Evolutionary conservation across 2,888 invertebrate genomes (phyloP).

Genomic region (Apocheima hispidaria): DNA sequence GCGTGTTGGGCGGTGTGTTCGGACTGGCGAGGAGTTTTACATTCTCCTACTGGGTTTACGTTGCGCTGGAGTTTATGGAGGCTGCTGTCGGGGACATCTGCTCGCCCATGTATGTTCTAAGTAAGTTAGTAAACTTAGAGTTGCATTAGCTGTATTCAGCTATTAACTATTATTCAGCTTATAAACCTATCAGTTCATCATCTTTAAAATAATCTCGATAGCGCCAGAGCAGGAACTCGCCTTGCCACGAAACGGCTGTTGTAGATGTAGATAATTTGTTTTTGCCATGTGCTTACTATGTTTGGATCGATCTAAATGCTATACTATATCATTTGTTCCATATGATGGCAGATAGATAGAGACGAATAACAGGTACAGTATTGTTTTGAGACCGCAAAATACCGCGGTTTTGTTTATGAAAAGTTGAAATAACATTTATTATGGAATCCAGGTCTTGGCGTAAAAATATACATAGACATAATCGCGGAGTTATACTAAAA

Average conservation of each 20-base stretch:
- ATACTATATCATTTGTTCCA: too few relatives aligned
- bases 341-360: too few relatives aligned
- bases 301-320: too few relatives aligned
- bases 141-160: background rate
- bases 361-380: too few relatives aligned
- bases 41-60: constrained; percentile 66
- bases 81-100: constrained; percentile 70
- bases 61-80: constrained; percentile 67
- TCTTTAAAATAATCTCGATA: too few relatives aligned
- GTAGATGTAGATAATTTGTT: too few relatives aligned
- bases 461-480: background rate
- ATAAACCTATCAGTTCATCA: too few relatives aligned
- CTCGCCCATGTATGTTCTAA: constrained; percentile 68
- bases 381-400: background rate
- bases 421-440: background rate
- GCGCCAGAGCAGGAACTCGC: too few relatives aligned
- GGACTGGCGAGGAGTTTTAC: constrained; percentile 67
- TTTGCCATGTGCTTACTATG: too few relatives aligned
- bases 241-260: too few relatives aligned
- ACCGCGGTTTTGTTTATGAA: background rate
- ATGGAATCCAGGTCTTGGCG: background rate
- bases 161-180: background rate
- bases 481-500: background rate
- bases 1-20: constrained; percentile 63
- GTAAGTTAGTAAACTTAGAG: constrained; percentile 59